Percentiles rank a stretch among this genome's conserved stretches.
Conservation (phyloP, 2,113 vertebrate species). For the Otus sunia region DNA sequence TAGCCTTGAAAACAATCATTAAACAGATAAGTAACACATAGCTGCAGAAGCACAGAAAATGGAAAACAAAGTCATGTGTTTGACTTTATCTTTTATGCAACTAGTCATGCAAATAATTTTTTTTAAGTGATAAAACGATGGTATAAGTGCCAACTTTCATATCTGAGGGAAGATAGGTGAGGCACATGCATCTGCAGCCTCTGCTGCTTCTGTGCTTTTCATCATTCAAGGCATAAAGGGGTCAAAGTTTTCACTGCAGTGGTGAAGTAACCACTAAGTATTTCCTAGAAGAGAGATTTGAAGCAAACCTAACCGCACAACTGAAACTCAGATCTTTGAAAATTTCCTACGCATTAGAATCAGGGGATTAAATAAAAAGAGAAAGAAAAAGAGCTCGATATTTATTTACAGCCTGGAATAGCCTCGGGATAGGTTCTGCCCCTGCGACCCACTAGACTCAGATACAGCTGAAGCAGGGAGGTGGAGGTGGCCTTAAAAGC, state of each 20-base stretch:
- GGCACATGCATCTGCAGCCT: neutral
- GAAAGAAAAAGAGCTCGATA: neutral
- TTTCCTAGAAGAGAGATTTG: neutral
- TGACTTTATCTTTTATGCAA: slow-evolving; percentile 26
- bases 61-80: slow-evolving; percentile 62
- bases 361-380: neutral
- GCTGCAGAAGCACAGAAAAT: slow-evolving; percentile 12
- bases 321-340: neutral
- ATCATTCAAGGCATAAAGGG: slow-evolving; percentile 1
- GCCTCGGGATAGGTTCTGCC: neutral
- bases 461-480: neutral
- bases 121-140: slow-evolving; percentile 5
- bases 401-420: neutral
- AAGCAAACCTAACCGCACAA: neutral
- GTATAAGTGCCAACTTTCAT: neutral
- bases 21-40: slow-evolving; percentile 63
- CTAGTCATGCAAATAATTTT: neutral
- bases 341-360: neutral
- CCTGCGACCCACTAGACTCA: neutral
- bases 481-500: neutral
- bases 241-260: slow-evolving; percentile 16
- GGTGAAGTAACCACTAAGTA: neutral
- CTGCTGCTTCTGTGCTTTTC: neutral
- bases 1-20: slow-evolving; percentile 85
- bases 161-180: slow-evolving; percentile 2